Evolutionary conservation across 2,888 invertebrate genomes (phyloP).

Genomic region (Griposia aprilina): DNA sequence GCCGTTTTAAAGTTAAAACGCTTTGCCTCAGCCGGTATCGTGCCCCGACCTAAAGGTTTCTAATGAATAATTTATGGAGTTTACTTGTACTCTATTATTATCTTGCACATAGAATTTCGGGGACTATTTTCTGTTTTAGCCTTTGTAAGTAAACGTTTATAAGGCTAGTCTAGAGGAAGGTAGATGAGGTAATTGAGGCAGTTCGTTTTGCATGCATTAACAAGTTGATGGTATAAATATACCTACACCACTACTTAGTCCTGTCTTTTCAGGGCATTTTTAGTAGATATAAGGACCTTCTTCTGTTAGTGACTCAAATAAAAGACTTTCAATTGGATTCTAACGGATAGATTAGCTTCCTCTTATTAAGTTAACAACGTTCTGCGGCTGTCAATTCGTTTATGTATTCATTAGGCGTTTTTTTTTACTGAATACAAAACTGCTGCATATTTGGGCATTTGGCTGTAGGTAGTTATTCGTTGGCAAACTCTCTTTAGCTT

Average conservation of each 20-base stretch:
- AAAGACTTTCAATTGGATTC: neutral
- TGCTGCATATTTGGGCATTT: neutral
- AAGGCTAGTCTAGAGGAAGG: constrained; percentile 4
- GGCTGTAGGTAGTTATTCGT: neutral
- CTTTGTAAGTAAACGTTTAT: constrained; percentile 27
- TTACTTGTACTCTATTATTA: constrained; percentile 59
- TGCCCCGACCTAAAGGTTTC: constrained; percentile 45
- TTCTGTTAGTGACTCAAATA: neutral
- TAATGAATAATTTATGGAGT: constrained; percentile 61
- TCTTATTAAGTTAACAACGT: neutral
- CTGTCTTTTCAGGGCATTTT: too few relatives aligned
- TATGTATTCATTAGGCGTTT: neutral
- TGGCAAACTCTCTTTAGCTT: neutral
- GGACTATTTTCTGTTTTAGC: constrained; percentile 40
- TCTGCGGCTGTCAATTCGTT: neutral
- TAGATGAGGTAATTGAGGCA: neutral
- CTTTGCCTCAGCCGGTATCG: constrained; percentile 47
- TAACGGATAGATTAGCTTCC: neutral
- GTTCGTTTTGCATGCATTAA: constrained; percentile 18
- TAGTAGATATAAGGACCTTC: neutral
- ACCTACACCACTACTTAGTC: neutral
- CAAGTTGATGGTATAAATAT: neutral
- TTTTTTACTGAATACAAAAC: neutral
- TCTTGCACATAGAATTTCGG: constrained; percentile 47
- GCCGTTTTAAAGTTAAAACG: constrained; percentile 64